phyloP scores from a whole-genome alignment of 35 echinoderm and acorn worm species.

The Diadema setosum region DNA sequence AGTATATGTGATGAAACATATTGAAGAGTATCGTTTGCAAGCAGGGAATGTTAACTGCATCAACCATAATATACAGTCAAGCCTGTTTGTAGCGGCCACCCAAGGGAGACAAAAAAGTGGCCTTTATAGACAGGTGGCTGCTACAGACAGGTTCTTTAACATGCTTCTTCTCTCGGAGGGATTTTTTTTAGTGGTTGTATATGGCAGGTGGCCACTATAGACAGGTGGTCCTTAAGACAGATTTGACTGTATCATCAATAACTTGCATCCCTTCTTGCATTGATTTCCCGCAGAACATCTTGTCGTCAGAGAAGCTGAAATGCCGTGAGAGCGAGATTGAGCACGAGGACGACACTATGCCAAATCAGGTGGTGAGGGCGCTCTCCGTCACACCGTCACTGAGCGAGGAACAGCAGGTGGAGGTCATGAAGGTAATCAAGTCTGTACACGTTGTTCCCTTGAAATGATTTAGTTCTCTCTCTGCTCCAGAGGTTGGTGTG shows the following conservation, averaged over 20 bases:
- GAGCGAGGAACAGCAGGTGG: slow-evolving; percentile 81
- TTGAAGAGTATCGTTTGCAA: background rate
- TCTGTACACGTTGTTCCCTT: too few species aligned
- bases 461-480: too few species aligned
- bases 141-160: too few species aligned
- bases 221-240: too few species aligned
- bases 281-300: slow-evolving; percentile 72
- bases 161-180: too few species aligned
- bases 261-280: background rate
- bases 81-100: too few species aligned
- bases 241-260: background rate
- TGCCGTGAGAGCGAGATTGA: slow-evolving; percentile 61
- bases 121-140: too few species aligned
- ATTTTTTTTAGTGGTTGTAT: too few species aligned
- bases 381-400: slow-evolving; percentile 59
- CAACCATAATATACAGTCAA: background rate
- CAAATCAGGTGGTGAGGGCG: slow-evolving; percentile 64
- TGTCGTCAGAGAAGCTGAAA: slow-evolving; percentile 65
- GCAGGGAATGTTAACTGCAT: background rate
- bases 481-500: too few species aligned
- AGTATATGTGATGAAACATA: background rate
- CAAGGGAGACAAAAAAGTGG: too few species aligned
- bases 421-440: slow-evolving; percentile 91
- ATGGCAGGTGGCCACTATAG: too few species aligned
- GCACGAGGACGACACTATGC: slow-evolving; percentile 71